A percentile compares a stretch with the other conserved stretches of the same genome.
phyloP scores from a whole-genome alignment of 2,113 vertebrate genomes.

The Oncorhynchus keta region DNA sequence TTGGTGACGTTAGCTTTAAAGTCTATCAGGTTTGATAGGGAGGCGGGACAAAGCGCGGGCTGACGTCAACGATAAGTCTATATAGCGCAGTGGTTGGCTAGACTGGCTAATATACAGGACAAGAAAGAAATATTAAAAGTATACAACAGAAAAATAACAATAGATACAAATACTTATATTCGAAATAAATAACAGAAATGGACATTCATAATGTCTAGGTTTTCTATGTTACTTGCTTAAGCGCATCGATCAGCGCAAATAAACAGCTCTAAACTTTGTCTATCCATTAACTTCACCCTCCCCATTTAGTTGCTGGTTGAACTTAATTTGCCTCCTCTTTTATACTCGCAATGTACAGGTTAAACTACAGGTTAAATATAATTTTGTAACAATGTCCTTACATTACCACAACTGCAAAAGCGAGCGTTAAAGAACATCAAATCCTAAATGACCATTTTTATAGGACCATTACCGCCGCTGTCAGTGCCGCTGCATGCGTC shows the following conservation, averaged over 20 bases:
- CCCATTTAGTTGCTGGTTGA: background rate
- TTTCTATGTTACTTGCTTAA: background rate
- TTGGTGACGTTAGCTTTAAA: constrained; percentile 66
- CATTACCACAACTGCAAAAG: background rate
- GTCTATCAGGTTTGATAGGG: constrained; percentile 42
- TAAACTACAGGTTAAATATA: background rate
- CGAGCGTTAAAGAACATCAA: constrained; percentile 33
- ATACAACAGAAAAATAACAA: background rate
- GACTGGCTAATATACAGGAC: constrained; percentile 24
- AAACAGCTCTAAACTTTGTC: background rate
- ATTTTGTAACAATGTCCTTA: background rate
- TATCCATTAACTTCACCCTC: background rate
- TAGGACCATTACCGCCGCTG: constrained; percentile 8
- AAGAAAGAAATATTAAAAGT: constrained; percentile 15
- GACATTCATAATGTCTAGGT: background rate
- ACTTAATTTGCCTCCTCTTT: constrained; percentile 8
- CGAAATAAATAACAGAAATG: background rate
- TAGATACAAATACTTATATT: background rate
- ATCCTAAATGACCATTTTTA: constrained; percentile 52
- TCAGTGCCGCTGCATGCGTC: constrained; percentile 6
- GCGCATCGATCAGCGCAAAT: background rate
- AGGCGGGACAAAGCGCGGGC: constrained; percentile 54
- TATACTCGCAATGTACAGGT: background rate
- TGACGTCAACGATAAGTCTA: constrained; percentile 31
- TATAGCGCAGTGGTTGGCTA: constrained; percentile 59